These are phyloP conservation scores for Oreochromis mossambicus DNA, from an alignment of 2,797 vertebrate species.

Conservation along the genomic window DNA sequence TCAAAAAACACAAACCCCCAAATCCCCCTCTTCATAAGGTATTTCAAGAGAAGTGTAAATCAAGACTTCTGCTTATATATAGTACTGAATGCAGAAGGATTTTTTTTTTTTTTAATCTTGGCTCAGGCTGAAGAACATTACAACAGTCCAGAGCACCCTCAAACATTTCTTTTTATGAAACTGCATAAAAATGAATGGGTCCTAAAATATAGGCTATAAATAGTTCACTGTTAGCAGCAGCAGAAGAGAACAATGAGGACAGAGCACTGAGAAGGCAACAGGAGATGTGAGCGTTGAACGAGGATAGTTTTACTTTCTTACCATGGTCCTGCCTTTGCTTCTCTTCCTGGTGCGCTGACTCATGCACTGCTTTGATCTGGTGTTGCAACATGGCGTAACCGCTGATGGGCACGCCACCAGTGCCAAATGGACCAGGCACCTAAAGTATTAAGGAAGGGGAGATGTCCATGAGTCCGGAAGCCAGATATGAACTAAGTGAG, in stretches of 20 bases:
- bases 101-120: neutral
- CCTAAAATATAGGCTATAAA: conserved; percentile 26
- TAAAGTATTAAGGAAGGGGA: conserved; percentile 4
- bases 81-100: neutral
- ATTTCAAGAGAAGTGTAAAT: neutral
- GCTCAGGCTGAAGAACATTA: conserved; percentile 1
- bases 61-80: neutral
- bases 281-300: neutral
- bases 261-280: neutral
- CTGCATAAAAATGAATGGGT: conserved; percentile 11
- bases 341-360: conserved; percentile 90
- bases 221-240: conserved; percentile 23
- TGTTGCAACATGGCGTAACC: conserved; percentile 91
- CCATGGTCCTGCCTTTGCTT: conserved; percentile 93
- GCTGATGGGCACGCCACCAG: conserved; percentile 76
- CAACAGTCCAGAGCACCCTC: neutral
- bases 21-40: neutral
- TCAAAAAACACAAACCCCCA: neutral
- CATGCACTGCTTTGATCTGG: conserved; percentile 94
- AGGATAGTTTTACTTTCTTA: conserved; percentile 44
- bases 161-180: conserved; percentile 1
- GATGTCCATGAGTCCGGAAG: neutral
- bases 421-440: conserved; percentile 69
- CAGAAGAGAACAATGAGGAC: conserved; percentile 1
- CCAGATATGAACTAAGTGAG: neutral